Percentiles rank a stretch among this genome's conserved stretches.
These are phyloP conservation scores for Drosophila nannoptera DNA, from an alignment of 1,140 invertebrate species.

Conservation along the genomic window DNA sequence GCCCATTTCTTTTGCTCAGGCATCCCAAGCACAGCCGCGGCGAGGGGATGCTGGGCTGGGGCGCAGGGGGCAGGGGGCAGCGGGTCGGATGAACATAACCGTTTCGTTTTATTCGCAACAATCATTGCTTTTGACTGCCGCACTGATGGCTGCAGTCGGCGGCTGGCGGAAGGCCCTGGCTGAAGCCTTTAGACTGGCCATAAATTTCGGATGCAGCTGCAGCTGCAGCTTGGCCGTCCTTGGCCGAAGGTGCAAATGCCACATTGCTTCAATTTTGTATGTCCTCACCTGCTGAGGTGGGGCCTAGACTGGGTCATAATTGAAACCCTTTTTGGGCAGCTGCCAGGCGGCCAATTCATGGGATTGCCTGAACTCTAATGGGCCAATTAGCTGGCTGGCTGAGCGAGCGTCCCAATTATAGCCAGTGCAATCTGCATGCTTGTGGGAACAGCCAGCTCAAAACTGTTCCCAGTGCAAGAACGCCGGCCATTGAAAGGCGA, in stretches of 20 bases:
- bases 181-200: neutral
- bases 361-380: slow-evolving; percentile 28
- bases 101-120: slow-evolving; percentile 75
- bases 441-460: neutral
- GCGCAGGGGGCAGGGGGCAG: neutral
- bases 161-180: neutral
- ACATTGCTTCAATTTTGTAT: slow-evolving; percentile 74
- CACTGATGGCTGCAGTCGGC: slow-evolving; percentile 47
- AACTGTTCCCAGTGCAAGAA: too few species aligned
- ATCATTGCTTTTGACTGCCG: slow-evolving; percentile 76
- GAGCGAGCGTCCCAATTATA: slow-evolving; percentile 27
- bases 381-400: slow-evolving; percentile 53
- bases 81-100: slow-evolving; percentile 71
- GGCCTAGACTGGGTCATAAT: slow-evolving; percentile 39
- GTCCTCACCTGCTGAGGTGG: slow-evolving; percentile 38
- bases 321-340: slow-evolving; percentile 59
- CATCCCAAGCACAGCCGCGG: neutral
- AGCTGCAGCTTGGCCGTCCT: slow-evolving; percentile 12
- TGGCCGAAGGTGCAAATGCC: slow-evolving; percentile 67
- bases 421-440: neutral
- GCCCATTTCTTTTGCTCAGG: slow-evolving; percentile 69
- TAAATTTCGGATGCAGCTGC: neutral
- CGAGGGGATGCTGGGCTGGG: neutral
- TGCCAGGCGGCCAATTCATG: slow-evolving; percentile 23
- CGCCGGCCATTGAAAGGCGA: too few species aligned